phyloP scores from a whole-genome alignment of 2,113 vertebrate genomes.

The Protomyctophum bolini region DNA sequence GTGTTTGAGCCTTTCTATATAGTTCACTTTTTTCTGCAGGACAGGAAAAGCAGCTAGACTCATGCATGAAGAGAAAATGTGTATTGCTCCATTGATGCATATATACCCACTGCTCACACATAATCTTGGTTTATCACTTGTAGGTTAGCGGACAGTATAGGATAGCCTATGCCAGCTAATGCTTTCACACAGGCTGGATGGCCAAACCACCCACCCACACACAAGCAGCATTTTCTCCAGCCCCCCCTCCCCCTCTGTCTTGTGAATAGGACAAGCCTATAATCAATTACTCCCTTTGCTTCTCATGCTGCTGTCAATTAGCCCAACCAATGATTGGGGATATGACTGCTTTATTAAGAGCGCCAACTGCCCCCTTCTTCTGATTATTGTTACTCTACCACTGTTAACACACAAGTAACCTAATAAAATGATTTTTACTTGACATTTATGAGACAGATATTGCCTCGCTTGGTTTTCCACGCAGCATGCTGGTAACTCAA shows the following conservation, averaged over 20 bases:
- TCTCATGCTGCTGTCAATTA: constrained; percentile 75
- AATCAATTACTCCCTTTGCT: constrained; percentile 79
- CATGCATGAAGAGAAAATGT: neutral
- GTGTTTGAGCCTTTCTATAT: constrained; percentile 23
- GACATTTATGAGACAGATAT: constrained; percentile 50
- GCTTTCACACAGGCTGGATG: too few relatives aligned
- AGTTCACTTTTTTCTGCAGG: neutral
- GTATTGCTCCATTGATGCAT: neutral
- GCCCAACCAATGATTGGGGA: constrained; percentile 37
- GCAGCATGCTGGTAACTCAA: constrained; percentile 57
- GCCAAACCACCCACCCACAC: neutral
- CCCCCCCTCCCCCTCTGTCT: constrained; percentile 35
- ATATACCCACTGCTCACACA: neutral
- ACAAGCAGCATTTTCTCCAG: constrained; percentile 19
- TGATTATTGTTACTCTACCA: constrained; percentile 52
- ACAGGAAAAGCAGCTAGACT: neutral
- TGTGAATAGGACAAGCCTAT: constrained; percentile 72
- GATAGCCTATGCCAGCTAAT: too few relatives aligned
- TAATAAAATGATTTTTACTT: constrained; percentile 47
- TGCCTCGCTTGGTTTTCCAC: constrained; percentile 16
- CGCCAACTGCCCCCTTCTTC: constrained; percentile 34
- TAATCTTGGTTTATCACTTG: neutral
- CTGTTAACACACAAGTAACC: constrained; percentile 40
- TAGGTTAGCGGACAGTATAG: too few relatives aligned
- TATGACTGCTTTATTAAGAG: constrained; percentile 57